Evolutionary conservation across 2,797 vertebrate species (phyloP).

Genomic region (Steatocranus sp.): DNA sequence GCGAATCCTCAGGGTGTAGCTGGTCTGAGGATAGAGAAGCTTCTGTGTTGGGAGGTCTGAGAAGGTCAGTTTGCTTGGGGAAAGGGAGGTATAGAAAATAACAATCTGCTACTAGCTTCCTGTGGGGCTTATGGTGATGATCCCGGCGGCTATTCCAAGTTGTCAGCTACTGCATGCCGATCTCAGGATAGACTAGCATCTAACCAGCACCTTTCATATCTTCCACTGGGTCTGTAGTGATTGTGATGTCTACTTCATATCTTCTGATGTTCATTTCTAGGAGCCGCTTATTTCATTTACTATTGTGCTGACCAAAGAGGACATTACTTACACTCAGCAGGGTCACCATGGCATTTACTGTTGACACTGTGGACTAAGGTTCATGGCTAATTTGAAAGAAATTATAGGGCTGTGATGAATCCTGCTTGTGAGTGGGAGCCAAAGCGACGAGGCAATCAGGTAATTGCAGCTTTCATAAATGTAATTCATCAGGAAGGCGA

Average conservation of each 20-base stretch:
- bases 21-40: slow-evolving; percentile 40
- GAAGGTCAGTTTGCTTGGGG: slow-evolving; percentile 50
- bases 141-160: background rate
- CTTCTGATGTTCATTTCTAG: slow-evolving; percentile 23
- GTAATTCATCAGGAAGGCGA: slow-evolving; percentile 67
- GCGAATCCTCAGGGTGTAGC: slow-evolving; percentile 44
- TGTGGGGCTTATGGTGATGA: slow-evolving; percentile 11
- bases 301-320: slow-evolving; percentile 29
- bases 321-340: slow-evolving; percentile 59
- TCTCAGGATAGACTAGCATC: background rate
- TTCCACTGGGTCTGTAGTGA: background rate
- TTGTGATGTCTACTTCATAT: slow-evolving; percentile 4
- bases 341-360: slow-evolving; percentile 66
- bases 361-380: slow-evolving; percentile 55
- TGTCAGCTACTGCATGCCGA: background rate
- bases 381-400: slow-evolving; percentile 75
- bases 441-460: slow-evolving; percentile 69
- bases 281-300: slow-evolving; percentile 41
- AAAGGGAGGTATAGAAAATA: slow-evolving; percentile 17
- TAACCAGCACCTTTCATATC: slow-evolving; percentile 1
- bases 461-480: slow-evolving; percentile 80
- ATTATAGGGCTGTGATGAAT: slow-evolving; percentile 69
- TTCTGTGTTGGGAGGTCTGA: slow-evolving; percentile 48
- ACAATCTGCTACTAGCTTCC: slow-evolving; percentile 24
- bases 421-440: slow-evolving; percentile 53